Evolutionary conservation across 2,113 vertebrate species (phyloP).

Genomic region (Pangasianodon hypophthalmus): DNA sequence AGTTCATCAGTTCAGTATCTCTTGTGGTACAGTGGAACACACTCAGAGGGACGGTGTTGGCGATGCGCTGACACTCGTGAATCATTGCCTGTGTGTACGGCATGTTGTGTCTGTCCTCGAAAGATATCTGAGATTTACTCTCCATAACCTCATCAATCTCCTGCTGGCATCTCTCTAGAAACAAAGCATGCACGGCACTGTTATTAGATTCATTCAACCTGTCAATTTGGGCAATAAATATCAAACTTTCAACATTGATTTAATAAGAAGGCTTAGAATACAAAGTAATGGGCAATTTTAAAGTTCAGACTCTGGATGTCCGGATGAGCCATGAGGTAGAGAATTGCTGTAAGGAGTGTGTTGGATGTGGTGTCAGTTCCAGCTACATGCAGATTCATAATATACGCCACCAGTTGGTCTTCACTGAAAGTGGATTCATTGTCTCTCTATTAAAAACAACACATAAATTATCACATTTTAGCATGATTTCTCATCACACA

Average conservation of each 20-base stretch:
- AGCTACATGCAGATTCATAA: conserved; percentile 16
- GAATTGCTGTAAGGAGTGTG: conserved; percentile 7
- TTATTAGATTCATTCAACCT: background rate
- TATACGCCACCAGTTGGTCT: conserved; percentile 6
- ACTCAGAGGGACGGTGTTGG: conserved; percentile 57
- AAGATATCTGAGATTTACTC: conserved; percentile 39
- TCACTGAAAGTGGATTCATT: conserved; percentile 10
- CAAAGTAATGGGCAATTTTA: background rate
- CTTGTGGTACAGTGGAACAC: conserved; percentile 26
- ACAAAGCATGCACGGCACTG: background rate
- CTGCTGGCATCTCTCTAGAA: conserved; percentile 51
- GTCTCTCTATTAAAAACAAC: conserved; percentile 1
- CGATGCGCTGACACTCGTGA: conserved; percentile 61
- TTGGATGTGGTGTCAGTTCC: conserved; percentile 33
- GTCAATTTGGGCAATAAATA: background rate
- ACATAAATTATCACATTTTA: background rate
- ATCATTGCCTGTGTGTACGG: conserved; percentile 60
- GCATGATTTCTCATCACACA: background rate
- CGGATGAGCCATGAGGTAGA: conserved; percentile 25
- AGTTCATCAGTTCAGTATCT: conserved; percentile 61
- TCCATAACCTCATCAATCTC: conserved; percentile 61
- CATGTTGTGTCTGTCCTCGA: conserved; percentile 62
- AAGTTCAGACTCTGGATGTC: conserved; percentile 11
- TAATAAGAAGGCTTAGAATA: background rate
- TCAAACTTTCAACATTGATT: background rate